Evolutionary conservation across 1,140 invertebrate species (phyloP).

Genomic region (Trissolcus basalis): DNA sequence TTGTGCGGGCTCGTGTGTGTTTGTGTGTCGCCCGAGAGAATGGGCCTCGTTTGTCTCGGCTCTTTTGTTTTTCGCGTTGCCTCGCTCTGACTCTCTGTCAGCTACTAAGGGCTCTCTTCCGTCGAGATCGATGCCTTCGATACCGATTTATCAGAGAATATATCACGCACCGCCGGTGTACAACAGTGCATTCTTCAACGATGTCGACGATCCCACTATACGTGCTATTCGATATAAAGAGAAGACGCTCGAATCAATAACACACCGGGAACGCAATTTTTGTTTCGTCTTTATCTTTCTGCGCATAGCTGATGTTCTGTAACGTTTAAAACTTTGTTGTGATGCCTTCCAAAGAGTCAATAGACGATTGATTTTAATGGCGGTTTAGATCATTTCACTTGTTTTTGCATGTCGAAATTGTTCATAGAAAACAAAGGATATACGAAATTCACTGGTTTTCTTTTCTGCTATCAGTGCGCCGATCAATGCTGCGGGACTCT

Average conservation of each 20-base stretch:
- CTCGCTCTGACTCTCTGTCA: slow-evolving; percentile 23
- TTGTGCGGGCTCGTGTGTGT: background rate
- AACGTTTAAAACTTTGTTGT: slow-evolving; percentile 5
- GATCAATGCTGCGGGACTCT: no score
- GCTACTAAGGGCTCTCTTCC: slow-evolving; percentile 33
- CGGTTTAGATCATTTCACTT: no score
- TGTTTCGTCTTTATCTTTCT: background rate
- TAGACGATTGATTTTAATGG: background rate
- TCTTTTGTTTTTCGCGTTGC: slow-evolving; percentile 24
- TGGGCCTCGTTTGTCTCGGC: slow-evolving; percentile 32
- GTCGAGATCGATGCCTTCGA: slow-evolving; percentile 46
- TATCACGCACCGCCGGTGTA: slow-evolving; percentile 35
- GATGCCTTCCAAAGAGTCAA: background rate
- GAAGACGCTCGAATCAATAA: slow-evolving; percentile 37
- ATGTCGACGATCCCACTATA: slow-evolving; percentile 42
- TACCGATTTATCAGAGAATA: slow-evolving; percentile 54
- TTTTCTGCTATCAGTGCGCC: no score
- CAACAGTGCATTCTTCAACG: slow-evolving; percentile 36
- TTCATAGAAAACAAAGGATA: no score
- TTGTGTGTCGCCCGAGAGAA: slow-evolving; percentile 7
- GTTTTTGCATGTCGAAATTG: no score
- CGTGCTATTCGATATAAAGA: slow-evolving; percentile 21
- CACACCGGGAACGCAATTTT: slow-evolving; percentile 11
- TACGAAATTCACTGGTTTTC: no score
- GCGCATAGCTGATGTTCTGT: background rate